Evolutionary conservation across 2,888 invertebrate genomes (phyloP).

Genomic region (Hololepta plana): DNA sequence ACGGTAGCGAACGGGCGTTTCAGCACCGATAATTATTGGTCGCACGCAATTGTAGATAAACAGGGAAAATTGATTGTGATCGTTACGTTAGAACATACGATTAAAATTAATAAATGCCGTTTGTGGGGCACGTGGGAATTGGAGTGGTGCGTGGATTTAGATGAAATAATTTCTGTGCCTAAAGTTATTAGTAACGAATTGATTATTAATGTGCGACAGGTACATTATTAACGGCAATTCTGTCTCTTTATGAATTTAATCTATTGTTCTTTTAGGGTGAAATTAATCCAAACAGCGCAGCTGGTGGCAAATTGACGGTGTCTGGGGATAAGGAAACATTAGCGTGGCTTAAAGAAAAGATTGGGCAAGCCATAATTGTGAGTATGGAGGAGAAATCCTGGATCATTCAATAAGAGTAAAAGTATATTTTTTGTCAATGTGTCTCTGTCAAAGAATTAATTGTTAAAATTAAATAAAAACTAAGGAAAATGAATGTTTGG

Average conservation of each 20-base stretch:
- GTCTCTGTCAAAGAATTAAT: conserved; percentile 5
- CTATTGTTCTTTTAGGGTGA: conserved; percentile 18
- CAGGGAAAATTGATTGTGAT: conserved; percentile 46
- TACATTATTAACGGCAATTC: conserved; percentile 21
- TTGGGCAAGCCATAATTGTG: conserved; percentile 55
- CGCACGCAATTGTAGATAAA: conserved; percentile 41
- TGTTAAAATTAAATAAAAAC: too few species aligned
- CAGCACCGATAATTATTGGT: conserved; percentile 50
- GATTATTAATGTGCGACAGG: conserved; percentile 56
- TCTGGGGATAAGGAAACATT: conserved; percentile 43
- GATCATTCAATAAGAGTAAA: conserved; percentile 12
- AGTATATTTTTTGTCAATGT: conserved; percentile 10
- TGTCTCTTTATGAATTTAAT: too few species aligned
- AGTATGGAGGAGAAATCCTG: conserved; percentile 57
- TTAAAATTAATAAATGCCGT: conserved; percentile 50
- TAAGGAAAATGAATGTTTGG: too few species aligned
- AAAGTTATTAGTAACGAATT: conserved; percentile 39
- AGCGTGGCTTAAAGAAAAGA: conserved; percentile 53
- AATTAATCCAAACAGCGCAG: conserved; percentile 23
- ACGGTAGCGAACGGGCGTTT: conserved; percentile 45
- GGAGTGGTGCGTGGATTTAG: conserved; percentile 55
- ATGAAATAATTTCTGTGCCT: conserved; percentile 52
- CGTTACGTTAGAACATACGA: conserved; percentile 50
- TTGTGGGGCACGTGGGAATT: conserved; percentile 57
- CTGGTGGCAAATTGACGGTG: conserved; percentile 48